phyloP scores from a whole-genome alignment of 2,888 invertebrate genomes.

The Homarus gammarus region DNA sequence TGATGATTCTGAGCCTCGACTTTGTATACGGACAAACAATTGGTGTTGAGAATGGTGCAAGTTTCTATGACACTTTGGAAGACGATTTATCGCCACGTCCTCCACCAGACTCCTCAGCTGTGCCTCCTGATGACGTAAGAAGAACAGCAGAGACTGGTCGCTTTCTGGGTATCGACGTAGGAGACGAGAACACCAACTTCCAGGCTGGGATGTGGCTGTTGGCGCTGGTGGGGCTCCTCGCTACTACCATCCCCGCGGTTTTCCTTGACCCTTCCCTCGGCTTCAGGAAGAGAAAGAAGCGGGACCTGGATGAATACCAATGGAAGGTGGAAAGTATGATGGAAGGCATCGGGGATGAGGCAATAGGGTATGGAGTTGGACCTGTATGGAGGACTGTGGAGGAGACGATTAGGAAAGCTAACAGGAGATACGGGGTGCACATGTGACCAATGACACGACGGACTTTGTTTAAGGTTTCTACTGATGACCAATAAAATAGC shows the following conservation, averaged over 20 bases:
- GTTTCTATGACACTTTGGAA: too few species aligned
- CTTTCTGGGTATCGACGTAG: conserved; percentile 57
- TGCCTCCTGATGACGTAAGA: too few species aligned
- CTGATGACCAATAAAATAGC: too few species aligned
- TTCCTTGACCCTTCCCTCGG: conserved; percentile 62
- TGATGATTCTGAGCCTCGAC: too few species aligned
- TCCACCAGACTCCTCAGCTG: too few species aligned
- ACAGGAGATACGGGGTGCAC: background rate
- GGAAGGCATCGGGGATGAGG: background rate
- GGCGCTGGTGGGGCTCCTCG: conserved; percentile 51
- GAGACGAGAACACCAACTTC: conserved; percentile 58
- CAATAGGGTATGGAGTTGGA: background rate
- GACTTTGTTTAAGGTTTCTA: too few species aligned
- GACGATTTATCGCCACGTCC: too few species aligned
- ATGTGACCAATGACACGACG: too few species aligned
- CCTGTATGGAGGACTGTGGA: background rate
- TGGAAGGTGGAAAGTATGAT: background rate
- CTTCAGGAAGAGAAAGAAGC: conserved; percentile 50
- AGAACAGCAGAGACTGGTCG: background rate
- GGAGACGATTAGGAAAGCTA: background rate
- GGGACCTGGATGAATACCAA: background rate
- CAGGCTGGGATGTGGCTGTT: conserved; percentile 68
- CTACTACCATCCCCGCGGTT: conserved; percentile 58
- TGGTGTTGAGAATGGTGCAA: too few species aligned
- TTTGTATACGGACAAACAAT: too few species aligned